Evolutionary conservation across 2,113 vertebrate genomes (phyloP).

Genomic region (Entomyzon cyanotis): DNA sequence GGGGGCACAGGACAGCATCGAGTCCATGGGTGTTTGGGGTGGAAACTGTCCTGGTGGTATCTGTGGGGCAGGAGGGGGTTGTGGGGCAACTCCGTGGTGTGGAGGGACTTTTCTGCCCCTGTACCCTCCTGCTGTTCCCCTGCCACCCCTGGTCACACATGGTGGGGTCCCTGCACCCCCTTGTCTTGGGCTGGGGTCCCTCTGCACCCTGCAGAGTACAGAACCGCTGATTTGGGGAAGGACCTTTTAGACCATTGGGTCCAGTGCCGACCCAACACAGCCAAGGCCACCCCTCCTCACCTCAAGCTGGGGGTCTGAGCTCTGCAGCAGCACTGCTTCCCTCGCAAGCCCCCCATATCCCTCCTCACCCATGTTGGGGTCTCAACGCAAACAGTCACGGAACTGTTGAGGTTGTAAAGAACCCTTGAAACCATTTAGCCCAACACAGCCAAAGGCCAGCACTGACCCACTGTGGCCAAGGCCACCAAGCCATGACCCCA

Average conservation of each 20-base stretch:
- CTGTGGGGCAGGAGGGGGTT: neutral
- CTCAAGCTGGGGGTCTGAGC: neutral
- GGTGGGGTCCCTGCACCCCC: neutral
- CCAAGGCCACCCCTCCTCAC: neutral
- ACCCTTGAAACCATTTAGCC: neutral
- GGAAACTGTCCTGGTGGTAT: accelerated
- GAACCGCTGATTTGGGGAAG: neutral
- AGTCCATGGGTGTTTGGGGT: neutral
- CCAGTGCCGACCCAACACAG: accelerated
- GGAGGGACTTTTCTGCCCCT: accelerated
- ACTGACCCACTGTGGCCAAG: neutral
- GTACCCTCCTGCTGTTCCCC: neutral
- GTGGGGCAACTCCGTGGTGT: neutral
- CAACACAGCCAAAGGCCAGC: neutral
- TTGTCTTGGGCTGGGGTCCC: neutral
- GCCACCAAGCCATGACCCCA: neutral
- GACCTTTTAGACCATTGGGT: accelerated
- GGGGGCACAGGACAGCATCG: accelerated
- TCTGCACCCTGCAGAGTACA: neutral
- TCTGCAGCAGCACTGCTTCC: neutral
- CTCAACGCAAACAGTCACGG: neutral
- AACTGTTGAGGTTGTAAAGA: neutral
- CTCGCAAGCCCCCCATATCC: neutral
- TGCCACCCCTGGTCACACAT: neutral
- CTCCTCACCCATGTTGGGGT: accelerated